phyloP scores from a whole-genome alignment of 2,888 invertebrate species.

The Eristalis intricaria region DNA sequence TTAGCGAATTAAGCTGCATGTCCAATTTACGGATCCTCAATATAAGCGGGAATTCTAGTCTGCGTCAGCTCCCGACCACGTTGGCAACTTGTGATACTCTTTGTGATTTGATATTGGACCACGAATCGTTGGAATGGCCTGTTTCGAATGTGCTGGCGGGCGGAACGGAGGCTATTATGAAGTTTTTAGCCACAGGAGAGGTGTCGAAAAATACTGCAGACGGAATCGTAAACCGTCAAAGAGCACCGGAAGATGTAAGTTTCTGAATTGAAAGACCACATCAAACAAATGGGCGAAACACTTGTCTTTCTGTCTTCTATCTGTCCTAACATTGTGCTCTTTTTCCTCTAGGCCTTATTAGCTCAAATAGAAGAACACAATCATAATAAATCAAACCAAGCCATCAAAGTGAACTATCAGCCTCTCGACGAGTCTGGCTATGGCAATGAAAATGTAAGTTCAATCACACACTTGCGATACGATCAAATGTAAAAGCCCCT shows the following conservation, averaged over 20 bases:
- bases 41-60: conserved; percentile 84
- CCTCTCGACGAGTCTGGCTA: conserved; percentile 61
- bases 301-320: no score
- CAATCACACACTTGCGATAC: background rate
- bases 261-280: background rate
- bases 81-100: conserved; percentile 86
- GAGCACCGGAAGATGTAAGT: conserved; percentile 71
- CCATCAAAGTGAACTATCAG: conserved; percentile 30
- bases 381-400: conserved; percentile 45
- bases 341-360: conserved; percentile 62
- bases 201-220: background rate
- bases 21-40: conserved; percentile 84
- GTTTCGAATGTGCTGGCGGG: conserved; percentile 83
- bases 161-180: conserved; percentile 86
- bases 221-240: conserved; percentile 31
- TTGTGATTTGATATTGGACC: conserved; percentile 84
- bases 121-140: conserved; percentile 85
- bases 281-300: background rate
- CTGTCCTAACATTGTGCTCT: background rate
- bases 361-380: conserved; percentile 59
- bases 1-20: conserved; percentile 79
- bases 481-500: background rate
- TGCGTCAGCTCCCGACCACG: conserved; percentile 85
- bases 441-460: conserved; percentile 73
- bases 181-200: conserved; percentile 84